These are phyloP conservation scores for Ellobius talpinus DNA, from an alignment of 2,113 vertebrate species.

Conservation along the genomic window DNA sequence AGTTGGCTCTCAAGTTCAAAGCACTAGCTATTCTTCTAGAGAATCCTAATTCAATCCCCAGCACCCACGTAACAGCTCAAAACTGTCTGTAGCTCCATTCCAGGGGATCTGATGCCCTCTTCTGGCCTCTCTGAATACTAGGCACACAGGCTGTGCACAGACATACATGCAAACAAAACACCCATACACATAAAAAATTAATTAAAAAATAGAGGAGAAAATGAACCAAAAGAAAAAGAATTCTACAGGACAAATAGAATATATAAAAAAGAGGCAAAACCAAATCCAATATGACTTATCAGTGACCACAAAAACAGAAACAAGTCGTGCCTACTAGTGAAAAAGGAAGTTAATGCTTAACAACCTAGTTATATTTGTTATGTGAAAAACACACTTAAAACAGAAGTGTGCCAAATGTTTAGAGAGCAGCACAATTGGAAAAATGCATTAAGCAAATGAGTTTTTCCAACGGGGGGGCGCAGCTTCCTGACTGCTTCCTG, in stretches of 20 bases:
- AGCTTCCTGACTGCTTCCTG: constrained; percentile 2
- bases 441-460: constrained; percentile 24
- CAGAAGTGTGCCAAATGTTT: background rate
- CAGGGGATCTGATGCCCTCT: background rate
- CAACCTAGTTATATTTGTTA: background rate
- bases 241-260: background rate
- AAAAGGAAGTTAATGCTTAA: background rate
- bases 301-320: constrained; percentile 28
- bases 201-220: background rate
- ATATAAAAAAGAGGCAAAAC: background rate
- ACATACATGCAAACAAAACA: background rate
- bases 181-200: background rate
- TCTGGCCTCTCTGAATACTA: background rate
- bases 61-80: background rate
- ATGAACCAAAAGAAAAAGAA: background rate
- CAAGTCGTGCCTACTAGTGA: constrained; percentile 3
- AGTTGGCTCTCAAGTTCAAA: background rate
- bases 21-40: background rate
- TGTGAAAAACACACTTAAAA: constrained; percentile 35
- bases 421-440: background rate
- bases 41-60: background rate
- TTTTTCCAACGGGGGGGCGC: constrained; percentile 16
- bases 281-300: background rate
- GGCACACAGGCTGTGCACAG: background rate
- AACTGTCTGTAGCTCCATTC: background rate